Base-by-base conservation (phyloP, 2,888 invertebrate genomes). In the Schizaphis graminum region DNA sequence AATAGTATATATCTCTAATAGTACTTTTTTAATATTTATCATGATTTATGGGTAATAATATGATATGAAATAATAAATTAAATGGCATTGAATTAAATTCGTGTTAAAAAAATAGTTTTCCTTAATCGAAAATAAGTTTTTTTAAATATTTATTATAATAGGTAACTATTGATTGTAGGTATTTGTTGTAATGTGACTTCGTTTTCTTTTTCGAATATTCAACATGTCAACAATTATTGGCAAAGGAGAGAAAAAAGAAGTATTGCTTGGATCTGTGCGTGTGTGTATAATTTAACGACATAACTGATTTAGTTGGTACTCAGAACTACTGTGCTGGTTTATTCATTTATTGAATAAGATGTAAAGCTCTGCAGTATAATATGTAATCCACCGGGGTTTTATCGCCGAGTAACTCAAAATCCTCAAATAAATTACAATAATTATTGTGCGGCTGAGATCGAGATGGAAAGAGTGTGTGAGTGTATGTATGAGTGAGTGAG, bases 361-460 rank as follows among this genome's bases (percentile, higher is more conserved):
- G n/a, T 91, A 77, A 77, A 49, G 91, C 67, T 67, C 49, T 35
- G 41, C 87, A 49, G 92, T 35, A 53, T 53, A 88, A 88, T 61
- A 44, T 88, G 89, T 89, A 90, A 89, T 93, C 84, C 89, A 24
- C 57, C 56, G n/a, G 84, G 57, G 89, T 93, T 93, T 93, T 93
- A 85, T 67, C 49, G 41, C 47, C 89, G 90, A 84, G 86, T 86
- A 86, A 86, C 84, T 90, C 24, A 35, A 91, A 94, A 94, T 91
- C 90, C 49, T 86, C 90, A 91, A 61, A 94, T 91, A 91, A 91
- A 94, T 94, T 87, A 91, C 86, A 67, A 94, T 87, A 91, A 91
- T 91, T 87, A 91, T 85, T 84, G 47, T 87, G 44, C n/a, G 90
- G 16, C 77, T 35, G 56, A 26, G 91, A 41, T 10, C 10, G 41